Base-by-base conservation (phyloP, 2,797 vertebrate species). In the Crypturellus tataupa region DNA sequence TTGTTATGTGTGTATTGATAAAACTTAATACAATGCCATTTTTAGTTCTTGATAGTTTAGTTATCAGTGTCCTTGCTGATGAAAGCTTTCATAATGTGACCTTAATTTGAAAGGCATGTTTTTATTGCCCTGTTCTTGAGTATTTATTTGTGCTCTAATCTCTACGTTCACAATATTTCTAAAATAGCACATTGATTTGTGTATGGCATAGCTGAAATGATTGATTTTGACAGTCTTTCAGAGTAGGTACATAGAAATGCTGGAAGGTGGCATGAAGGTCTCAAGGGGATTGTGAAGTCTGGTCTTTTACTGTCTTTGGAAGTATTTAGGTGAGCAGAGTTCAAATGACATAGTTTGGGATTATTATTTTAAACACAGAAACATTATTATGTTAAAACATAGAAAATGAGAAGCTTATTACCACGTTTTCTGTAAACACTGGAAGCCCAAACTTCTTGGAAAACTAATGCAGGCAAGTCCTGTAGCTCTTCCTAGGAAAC, bases 381-480 rank as follows among this genome's bases (percentile, higher is more conserved):
- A 46, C 46, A 21, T 47, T 47, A 20, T 47, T 47, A 47, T 21
- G 23, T 56, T 67, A 11, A 46, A 62, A 31, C 10, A 27, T 33
- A 0, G 2, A 46, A 80, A 51, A 24, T 33, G 16, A 17, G 24
- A 40, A 2, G 37, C 39, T 70, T 64, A 7, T 4, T 51, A 20
- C 47, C 1, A 12, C 23, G 24, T 56, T 35, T 47, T 35, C 47
- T 39, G 5, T 21, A 80, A 77, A 19, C 9, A 12, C 9, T 18
- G 1, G 39, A 16, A 12, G 17, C 42, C 24, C 69, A 1, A 44
- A 37, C 6, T 55, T 64, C 27, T 42, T 55, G 23, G 20, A 31
- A 65, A 68, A 6, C 2, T 0, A 0, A 5, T 21, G 19, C 23
- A 3, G 31, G 5, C 0, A 1, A 39, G 13, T 19, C 49, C 3